phyloP scores from a whole-genome alignment of 2,113 vertebrate species.

The Ageneiosus marmoratus region DNA sequence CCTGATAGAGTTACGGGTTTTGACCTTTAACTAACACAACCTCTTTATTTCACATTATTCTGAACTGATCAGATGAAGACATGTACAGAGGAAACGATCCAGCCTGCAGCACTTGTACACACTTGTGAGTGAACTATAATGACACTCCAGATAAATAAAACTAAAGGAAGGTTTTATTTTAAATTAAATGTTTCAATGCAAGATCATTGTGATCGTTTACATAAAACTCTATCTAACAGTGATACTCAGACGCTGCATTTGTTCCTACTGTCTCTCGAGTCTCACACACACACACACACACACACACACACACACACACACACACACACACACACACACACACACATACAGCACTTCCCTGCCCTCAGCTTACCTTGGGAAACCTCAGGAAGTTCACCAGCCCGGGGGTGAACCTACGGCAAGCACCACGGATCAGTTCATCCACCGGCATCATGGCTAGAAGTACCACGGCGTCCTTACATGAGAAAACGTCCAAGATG shows the following conservation, averaged over 20 bases:
- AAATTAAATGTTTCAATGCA: background rate
- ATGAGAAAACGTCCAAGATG: background rate
- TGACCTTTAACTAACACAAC: too few species aligned
- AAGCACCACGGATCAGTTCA: slow-evolving; percentile 40
- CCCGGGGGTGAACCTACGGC: slow-evolving; percentile 33
- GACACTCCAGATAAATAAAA: too few species aligned
- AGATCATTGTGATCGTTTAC: background rate
- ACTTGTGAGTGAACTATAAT: too few species aligned
- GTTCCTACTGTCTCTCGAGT: background rate
- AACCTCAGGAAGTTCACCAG: slow-evolving; percentile 38
- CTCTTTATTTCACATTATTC: too few species aligned
- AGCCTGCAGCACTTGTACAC: background rate
- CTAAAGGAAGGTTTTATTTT: background rate
- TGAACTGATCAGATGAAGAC: too few species aligned
- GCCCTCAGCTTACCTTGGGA: slow-evolving; percentile 46
- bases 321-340: background rate
- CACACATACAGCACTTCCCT: slow-evolving; percentile 1
- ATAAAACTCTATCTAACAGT: background rate
- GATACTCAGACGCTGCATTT: background rate
- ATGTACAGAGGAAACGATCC: background rate
- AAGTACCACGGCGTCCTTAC: background rate
- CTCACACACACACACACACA: background rate
- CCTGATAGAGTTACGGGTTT: too few species aligned
- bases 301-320: background rate
- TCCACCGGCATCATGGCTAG: slow-evolving; percentile 30